Percentiles rank a stretch among this genome's conserved stretches.
phyloP scores from a whole-genome alignment of 2,113 vertebrate genomes.

The Corynorhinus townsendii region DNA sequence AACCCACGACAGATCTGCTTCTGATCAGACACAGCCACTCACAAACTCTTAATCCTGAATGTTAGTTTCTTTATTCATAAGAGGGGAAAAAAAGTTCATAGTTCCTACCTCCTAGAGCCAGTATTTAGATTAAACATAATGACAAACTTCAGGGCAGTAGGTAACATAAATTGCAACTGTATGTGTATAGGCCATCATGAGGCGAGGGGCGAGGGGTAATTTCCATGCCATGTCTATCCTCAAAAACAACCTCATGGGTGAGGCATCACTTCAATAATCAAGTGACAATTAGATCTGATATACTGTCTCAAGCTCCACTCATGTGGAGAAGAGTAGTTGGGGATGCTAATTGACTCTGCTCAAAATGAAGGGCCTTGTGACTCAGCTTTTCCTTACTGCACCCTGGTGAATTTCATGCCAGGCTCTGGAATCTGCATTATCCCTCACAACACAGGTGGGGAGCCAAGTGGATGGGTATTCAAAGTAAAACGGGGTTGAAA shows the following conservation, averaged over 20 bases:
- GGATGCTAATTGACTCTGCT: not conserved
- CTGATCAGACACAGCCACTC: not conserved
- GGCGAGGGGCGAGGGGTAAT: not conserved
- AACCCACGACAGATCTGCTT: not conserved
- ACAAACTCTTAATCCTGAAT: not conserved
- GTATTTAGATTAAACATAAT: not conserved
- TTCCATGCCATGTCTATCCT: not conserved
- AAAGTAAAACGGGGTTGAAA: fast-evolving
- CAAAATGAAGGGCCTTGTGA: not conserved
- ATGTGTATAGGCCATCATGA: not conserved
- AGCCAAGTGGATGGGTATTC: fast-evolving
- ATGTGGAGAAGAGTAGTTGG: not conserved
- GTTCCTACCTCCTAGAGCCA: not conserved
- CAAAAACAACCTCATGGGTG: not conserved
- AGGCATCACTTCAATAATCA: not conserved
- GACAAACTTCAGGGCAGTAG: not conserved
- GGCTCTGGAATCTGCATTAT: not conserved
- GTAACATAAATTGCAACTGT: not conserved
- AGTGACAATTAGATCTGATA: not conserved
- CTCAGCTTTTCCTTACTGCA: not conserved
- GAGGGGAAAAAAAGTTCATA: not conserved
- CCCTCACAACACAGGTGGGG: not conserved
- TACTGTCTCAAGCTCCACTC: not conserved
- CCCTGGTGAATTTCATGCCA: not conserved
- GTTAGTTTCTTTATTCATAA: not conserved